Base-by-base conservation (phyloP, 2,888 invertebrate genomes). In the Agapetus fuscipes region DNA sequence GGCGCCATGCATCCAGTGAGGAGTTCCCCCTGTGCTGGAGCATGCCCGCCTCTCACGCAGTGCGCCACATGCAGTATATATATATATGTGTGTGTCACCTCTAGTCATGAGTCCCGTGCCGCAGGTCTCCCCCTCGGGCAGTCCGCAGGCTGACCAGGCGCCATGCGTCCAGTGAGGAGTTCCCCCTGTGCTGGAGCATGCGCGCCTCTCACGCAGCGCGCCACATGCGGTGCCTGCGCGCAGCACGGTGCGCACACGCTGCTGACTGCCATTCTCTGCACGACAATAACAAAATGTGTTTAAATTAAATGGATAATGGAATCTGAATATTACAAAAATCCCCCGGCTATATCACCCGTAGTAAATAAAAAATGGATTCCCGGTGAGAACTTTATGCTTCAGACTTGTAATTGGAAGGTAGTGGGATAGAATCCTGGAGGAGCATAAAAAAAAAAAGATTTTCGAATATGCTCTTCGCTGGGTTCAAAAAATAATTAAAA, bases 11-110 rank as follows among this genome's bases (percentile, higher is more conserved):
- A 62, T 57, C 73, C 74, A 74, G 20, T 56, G 49, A 15, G 66
- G 59, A 57, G 59, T 2, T 61, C 41, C 0, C 64, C 62, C 6
- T 59, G 54, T 0, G 64, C 50, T 3, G 66, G 59, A 17, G 39
- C 76, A 75, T 34, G 63, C 64, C 6, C 72, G 64, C 0, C 64
- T 55, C 53, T 75, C 72, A 46, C 69, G 66, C 6, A 66, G 55
- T 0, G 71, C 64, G 0, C 73, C 74, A 45, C 71, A 68, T 53
- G 64, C 61, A 0, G 28, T n/a, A n/a, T n/a, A n/a, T n/a, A n/a
- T n/a, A n/a, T n/a, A n/a, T n/a, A n/a, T n/a, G n/a, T n/a, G n/a
- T n/a, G n/a, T n/a, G n/a, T n/a, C n/a, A 72, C 73, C 71, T 55
- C 74, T 57, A 9, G 70, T 61, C 37, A 71, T 54, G 26, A 63